Conservation (phyloP, 2,113 vertebrate species). For the Gymnocephalus cernua region DNA sequence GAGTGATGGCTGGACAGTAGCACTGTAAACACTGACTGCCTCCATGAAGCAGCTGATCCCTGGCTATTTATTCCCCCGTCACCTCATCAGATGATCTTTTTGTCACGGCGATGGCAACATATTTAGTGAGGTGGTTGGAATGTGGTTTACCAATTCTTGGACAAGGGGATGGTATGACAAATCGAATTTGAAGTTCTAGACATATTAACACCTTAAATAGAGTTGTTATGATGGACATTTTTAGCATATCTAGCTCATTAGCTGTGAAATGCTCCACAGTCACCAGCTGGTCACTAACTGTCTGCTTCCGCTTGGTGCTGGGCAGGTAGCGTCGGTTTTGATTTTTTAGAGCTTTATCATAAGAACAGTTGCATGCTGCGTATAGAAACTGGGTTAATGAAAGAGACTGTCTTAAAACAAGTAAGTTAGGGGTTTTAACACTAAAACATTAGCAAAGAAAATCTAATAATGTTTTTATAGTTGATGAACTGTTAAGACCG, state of each 20-base stretch:
- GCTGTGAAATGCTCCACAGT: background rate
- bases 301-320: background rate
- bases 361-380: background rate
- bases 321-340: background rate
- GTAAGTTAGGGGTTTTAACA: background rate
- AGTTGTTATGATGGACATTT: background rate
- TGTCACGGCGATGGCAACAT: slow-evolving; percentile 16
- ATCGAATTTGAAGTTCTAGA: background rate
- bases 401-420: background rate
- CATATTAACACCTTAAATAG: background rate
- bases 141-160: slow-evolving; percentile 25
- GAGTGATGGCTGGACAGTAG: background rate
- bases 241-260: background rate
- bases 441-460: background rate
- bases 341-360: background rate
- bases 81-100: slow-evolving; percentile 46
- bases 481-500: background rate
- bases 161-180: background rate
- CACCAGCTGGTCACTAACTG: background rate
- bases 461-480: background rate
- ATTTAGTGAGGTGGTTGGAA: background rate
- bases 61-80: slow-evolving; percentile 66
- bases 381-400: background rate
- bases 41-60: slow-evolving; percentile 49
- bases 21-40: slow-evolving; percentile 45